Conservation (phyloP, 2,797 vertebrate species). For the Phataginus tetradactyla region DNA sequence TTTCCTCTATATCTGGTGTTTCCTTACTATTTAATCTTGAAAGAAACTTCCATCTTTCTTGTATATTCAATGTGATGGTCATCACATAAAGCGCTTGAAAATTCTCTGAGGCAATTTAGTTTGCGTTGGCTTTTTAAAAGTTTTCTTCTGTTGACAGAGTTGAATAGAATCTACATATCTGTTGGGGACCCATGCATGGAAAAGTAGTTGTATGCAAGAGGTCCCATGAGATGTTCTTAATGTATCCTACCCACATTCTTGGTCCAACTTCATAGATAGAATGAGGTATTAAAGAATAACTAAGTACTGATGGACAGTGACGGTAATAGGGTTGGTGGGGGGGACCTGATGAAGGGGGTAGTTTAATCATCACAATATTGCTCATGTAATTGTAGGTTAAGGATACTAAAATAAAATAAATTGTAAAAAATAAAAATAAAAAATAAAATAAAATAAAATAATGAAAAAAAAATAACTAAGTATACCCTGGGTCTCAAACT, state of each 20-base stretch:
- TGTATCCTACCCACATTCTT: background rate
- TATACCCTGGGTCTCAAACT: background rate
- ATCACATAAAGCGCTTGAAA: constrained; percentile 40
- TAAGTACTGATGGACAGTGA: no score
- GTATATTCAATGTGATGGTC: constrained; percentile 1
- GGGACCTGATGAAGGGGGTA: no score
- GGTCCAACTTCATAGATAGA: background rate
- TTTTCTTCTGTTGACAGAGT: constrained; percentile 47
- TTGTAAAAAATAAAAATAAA: no score
- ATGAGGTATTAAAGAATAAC: background rate
- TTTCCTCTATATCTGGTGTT: background rate
- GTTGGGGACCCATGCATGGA: background rate
- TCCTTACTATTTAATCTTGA: constrained; percentile 47
- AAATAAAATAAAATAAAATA: no score
- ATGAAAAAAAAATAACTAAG: background rate
- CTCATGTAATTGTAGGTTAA: no score
- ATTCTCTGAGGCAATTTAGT: constrained; percentile 46
- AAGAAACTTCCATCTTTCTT: constrained; percentile 32
- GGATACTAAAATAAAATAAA: no score
- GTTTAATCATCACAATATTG: no score
- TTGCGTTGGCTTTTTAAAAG: constrained; percentile 49
- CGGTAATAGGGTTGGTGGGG: no score
- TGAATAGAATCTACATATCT: constrained; percentile 9
- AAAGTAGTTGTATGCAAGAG: constrained; percentile 41
- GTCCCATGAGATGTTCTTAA: background rate